Conservation (phyloP, 2,113 vertebrate genomes). For the Oreotragus oreotragus region DNA sequence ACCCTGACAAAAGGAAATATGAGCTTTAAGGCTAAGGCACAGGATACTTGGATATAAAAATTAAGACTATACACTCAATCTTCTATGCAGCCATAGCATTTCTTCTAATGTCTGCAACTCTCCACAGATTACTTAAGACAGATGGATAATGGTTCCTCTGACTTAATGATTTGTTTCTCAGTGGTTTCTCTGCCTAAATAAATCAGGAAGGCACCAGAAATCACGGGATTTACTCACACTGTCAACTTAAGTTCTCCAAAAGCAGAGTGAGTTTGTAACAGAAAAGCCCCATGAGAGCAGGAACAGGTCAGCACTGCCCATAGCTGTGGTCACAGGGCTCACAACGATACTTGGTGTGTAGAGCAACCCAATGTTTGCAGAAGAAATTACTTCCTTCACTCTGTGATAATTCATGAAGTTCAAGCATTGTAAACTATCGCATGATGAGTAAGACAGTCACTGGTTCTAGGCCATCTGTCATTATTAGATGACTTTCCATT, state of each 20-base stretch:
- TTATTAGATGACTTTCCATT: neutral
- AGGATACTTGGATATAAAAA: neutral
- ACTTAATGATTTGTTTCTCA: conserved; percentile 9
- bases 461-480: neutral
- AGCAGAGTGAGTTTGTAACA: neutral
- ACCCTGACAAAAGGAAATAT: neutral
- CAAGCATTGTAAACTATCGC: neutral
- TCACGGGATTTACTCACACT: neutral
- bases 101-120: neutral
- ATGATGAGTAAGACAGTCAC: neutral
- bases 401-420: neutral
- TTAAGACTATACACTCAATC: neutral
- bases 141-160: neutral
- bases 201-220: neutral
- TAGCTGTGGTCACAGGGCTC: neutral
- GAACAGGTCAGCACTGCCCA: neutral
- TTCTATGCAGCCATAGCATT: neutral
- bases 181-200: neutral
- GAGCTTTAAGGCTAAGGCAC: neutral
- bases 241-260: conserved; percentile 8
- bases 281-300: neutral
- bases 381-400: neutral
- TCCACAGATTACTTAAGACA: neutral
- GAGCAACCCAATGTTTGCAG: neutral
- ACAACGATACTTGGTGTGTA: neutral